Evolutionary conservation across 2,888 invertebrate species (phyloP), one percentile per base, ranked within the genome.

Genomic region (Parnassius orleans): DNA sequence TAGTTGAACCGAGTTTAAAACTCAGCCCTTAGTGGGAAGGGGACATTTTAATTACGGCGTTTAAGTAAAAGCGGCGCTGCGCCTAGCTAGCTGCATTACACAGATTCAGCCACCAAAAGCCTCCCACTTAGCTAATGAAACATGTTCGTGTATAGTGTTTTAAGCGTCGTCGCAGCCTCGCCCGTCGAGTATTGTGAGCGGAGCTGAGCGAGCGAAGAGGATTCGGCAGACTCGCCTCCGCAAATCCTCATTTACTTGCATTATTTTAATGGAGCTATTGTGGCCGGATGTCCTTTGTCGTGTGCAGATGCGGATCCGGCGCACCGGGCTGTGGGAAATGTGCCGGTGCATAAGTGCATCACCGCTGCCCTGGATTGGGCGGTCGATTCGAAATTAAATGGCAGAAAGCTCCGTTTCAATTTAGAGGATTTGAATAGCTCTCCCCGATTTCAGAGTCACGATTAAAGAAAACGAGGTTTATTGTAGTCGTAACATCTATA

Each of bases 81-180:
- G 83, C 86, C 88, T 87, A 84, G 83, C 81, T 84, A 79, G 86
- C 86, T 89, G 87, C 88, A 89, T 87, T 87, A 90, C 90, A 87
- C 86, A 87, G 89, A 90, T 90, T 87, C 87, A 87, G 86, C 87
- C 82, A 90, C 92, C 92, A 90, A 92, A 92, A 90, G 92, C 90
- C 88, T 87, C 79, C 89, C 92, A 92, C 91, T 92, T 91, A 92
- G 92, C 92, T 92, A 92, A 92, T 92, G 92, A 92, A 92, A 92
- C 92, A 92, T 92, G 92, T 87, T 89, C 90, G 84, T 85, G 89
- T 87, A 83, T 86, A 90, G 88, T 86, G 87, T 87, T 86, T 85
- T 80, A 83, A 86, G 84, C 86, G 83, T 75, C 82, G 85, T 80
- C 81, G 81, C 74, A 77, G 60, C 61, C 68, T n/a, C 65, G 62